phyloP scores from a whole-genome alignment of 1,140 invertebrate species.

The Chionoecetes opilio region DNA sequence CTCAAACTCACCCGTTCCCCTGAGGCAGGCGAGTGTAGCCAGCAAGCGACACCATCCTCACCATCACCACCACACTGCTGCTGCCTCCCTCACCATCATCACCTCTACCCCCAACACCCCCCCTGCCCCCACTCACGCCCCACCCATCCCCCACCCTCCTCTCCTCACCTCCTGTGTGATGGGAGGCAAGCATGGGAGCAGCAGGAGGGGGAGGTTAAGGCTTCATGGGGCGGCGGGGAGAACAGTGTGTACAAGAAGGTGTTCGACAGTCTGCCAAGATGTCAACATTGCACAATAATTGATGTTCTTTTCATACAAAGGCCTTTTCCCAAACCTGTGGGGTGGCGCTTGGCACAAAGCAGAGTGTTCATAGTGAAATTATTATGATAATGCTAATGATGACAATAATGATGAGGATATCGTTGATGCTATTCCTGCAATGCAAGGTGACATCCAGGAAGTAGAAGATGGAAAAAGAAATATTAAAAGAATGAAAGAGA shows the following conservation, averaged over 20 bases:
- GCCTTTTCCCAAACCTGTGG: too few species aligned
- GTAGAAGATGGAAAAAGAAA: too few species aligned
- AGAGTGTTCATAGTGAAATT: too few species aligned
- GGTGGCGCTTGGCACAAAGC: too few species aligned
- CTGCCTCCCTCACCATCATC: neutral
- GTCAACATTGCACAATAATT: neutral
- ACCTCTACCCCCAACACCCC: neutral
- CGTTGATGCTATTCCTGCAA: too few species aligned
- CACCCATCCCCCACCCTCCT: neutral
- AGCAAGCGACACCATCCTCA: slow-evolving; percentile 15
- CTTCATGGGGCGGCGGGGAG: neutral
- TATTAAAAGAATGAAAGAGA: too few species aligned
- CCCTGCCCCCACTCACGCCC: neutral
- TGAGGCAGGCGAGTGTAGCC: neutral
- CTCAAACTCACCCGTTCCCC: slow-evolving; percentile 1
- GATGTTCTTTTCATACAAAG: too few species aligned
- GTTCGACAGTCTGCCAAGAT: neutral
- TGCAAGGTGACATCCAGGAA: too few species aligned
- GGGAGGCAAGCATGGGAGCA: neutral
- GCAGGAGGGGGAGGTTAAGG: neutral
- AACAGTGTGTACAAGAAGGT: too few species aligned
- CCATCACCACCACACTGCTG: neutral
- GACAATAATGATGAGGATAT: too few species aligned
- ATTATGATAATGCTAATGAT: too few species aligned
- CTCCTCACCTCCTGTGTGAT: neutral